These are phyloP conservation scores for Antheraea assamensis DNA, from an alignment of 2,888 invertebrate genomes.

Conservation along the genomic window DNA sequence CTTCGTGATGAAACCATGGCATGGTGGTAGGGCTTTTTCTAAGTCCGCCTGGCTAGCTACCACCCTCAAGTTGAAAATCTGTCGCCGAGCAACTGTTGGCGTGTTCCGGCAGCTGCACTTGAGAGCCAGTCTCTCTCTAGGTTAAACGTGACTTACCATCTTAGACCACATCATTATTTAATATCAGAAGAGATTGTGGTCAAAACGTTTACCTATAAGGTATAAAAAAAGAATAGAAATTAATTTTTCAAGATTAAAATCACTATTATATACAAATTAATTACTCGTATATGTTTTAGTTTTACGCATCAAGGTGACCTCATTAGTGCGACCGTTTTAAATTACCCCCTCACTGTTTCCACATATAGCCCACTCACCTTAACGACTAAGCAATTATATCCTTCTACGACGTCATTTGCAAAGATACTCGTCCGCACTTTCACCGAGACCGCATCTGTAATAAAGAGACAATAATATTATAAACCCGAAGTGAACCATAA, in stretches of 20 bases:
- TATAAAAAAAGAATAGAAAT: no score
- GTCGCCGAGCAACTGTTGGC: no score
- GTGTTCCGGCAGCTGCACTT: no score
- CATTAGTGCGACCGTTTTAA: neutral
- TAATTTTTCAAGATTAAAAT: neutral
- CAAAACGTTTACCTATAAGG: no score
- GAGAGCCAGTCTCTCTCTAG: no score
- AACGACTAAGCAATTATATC: constrained; percentile 39
- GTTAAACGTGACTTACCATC: no score
- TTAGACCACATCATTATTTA: no score
- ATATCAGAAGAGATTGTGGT: no score
- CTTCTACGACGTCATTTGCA: constrained; percentile 58
- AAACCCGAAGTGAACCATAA: neutral
- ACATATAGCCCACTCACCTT: constrained; percentile 42
- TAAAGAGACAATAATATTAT: constrained; percentile 30
- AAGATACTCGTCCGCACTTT: constrained; percentile 45
- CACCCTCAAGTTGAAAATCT: no score
- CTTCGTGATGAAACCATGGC: no score
- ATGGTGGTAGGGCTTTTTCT: no score
- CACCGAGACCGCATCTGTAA: constrained; percentile 66
- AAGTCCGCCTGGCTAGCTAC: no score
- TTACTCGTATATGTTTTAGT: neutral
- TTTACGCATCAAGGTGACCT: neutral
- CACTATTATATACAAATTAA: neutral
- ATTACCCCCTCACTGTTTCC: constrained; percentile 2